Evolutionary conservation across 1,140 invertebrate species (phyloP), one percentile per base, ranked within the genome.

Genomic region (Penaeus indicus): DNA sequence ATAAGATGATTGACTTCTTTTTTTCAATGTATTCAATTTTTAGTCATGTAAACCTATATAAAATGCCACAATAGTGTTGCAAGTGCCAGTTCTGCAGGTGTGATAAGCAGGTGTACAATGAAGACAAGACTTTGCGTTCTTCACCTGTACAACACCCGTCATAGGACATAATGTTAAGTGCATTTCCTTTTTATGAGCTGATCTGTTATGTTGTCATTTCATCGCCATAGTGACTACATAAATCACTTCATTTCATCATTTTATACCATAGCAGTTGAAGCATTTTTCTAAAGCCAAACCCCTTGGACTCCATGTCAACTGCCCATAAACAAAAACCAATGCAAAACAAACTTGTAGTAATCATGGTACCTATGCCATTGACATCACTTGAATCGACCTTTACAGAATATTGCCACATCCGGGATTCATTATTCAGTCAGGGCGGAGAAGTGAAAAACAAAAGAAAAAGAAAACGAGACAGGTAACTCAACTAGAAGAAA

Each of bases 31-130:
- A 88, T 78, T 88, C 63, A 38, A 88, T 47, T 79, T 81, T 80
- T 88, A 84, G 81, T 88, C 87, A 84, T 84, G 63, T 78, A 84
- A 69, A 78, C 47, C 54, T 42, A 62, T 88, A 77, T 77, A 78
- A 38, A 25, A 86, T 61, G 63, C 87, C 81, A 84, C 54, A 61
- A 77, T 84, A 88, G 82, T 88, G 69, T 88, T 88, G 87, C 81
- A 88, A 88, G 87, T 88, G 87, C 87, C 87, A 88, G 87, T 88
- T 77, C 54, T 69, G 62, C 81, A 83, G 87, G 87, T 83, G 87
- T 27, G 62, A 63, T 64, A 47, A 69, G 54, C 54, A 54, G 54
- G 54, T 54, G 54, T 54, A 13, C 78, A 80, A 80, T 79, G 82
- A 84, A 67, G 27, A 84, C 69, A 84, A 72, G 84, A 63, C 83